Conservation (phyloP, 2,888 invertebrate genomes). For the Cheilosia pagana region DNA sequence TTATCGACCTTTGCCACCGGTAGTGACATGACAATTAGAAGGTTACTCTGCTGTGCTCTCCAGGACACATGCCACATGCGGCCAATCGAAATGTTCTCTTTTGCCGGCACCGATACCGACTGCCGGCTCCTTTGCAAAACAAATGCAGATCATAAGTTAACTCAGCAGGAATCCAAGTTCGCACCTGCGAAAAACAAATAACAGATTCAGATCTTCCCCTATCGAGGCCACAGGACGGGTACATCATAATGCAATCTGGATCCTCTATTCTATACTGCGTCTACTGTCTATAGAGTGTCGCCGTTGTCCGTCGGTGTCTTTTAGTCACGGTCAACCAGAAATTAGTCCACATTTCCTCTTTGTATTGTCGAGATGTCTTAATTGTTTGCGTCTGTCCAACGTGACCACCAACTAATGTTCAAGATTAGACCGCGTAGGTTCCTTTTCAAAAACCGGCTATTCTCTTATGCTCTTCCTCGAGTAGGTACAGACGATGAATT, state of each 20-base stretch:
- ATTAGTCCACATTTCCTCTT: constrained; percentile 74
- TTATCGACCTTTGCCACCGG: constrained; percentile 24
- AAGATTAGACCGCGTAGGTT: constrained; percentile 58
- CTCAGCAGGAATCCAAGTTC: constrained; percentile 59
- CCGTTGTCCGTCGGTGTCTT: constrained; percentile 57
- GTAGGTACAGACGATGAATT: not conserved
- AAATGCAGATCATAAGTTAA: constrained; percentile 65
- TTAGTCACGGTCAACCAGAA: constrained; percentile 75
- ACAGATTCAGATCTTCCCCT: constrained; percentile 31
- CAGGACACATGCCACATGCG: constrained; percentile 66
- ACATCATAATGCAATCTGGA: constrained; percentile 25
- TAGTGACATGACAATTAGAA: constrained; percentile 41
- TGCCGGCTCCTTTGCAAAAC: constrained; percentile 50
- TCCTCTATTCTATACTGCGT: not conserved
- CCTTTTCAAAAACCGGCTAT: constrained; percentile 2
- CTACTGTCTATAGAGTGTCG: not conserved
- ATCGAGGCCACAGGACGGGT: constrained; percentile 29
- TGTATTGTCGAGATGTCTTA: constrained; percentile 63
- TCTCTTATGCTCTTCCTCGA: not conserved
- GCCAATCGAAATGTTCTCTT: constrained; percentile 14
- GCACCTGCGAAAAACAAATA: constrained; percentile 71
- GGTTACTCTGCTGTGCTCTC: not conserved
- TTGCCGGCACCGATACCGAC: constrained; percentile 17
- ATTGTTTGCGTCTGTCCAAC: constrained; percentile 56
- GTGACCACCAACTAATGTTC: constrained; percentile 73